phyloP scores from a whole-genome alignment of 2,797 vertebrate genomes.

The Notoglanidium macrostoma region DNA sequence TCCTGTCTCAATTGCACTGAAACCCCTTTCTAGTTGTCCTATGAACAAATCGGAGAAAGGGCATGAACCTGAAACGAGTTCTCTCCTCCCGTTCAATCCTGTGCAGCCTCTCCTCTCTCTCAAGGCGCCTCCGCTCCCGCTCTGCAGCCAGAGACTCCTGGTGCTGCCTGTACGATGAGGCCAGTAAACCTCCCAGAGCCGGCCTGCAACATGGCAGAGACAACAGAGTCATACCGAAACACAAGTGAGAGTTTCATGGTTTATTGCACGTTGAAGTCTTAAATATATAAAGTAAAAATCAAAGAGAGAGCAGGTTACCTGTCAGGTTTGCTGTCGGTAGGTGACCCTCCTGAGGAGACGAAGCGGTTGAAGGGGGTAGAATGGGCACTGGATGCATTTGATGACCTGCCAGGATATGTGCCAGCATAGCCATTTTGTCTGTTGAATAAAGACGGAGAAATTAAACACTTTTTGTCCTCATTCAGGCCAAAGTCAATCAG shows the following conservation, averaged over 20 bases:
- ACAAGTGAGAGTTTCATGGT: background rate
- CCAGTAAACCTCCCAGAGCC: conserved; percentile 83
- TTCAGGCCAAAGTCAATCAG: background rate
- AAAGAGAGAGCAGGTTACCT: conserved; percentile 72
- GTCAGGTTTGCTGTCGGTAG: conserved; percentile 80
- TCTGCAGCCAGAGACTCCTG: conserved; percentile 92
- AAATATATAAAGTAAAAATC: background rate
- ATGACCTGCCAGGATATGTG: conserved; percentile 71
- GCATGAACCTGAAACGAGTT: conserved; percentile 89
- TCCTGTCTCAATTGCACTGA: conserved; percentile 22
- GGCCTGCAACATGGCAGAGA: conserved; percentile 67
- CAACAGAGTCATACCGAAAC: background rate
- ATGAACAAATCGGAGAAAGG: background rate
- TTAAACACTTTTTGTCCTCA: conserved; percentile 20
- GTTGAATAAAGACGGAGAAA: conserved; percentile 47
- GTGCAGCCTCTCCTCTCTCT: conserved; percentile 93
- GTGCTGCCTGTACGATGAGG: conserved; percentile 93
- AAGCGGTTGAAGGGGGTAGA: conserved; percentile 71
- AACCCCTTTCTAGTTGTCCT: background rate
- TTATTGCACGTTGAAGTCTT: background rate
- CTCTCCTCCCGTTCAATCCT: conserved; percentile 94
- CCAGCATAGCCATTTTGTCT: conserved; percentile 79
- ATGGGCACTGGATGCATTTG: conserved; percentile 68
- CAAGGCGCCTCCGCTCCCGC: conserved; percentile 86
- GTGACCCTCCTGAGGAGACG: conserved; percentile 65